phyloP scores from a whole-genome alignment of 2,797 vertebrate species.

The Austrolebias charrua region DNA sequence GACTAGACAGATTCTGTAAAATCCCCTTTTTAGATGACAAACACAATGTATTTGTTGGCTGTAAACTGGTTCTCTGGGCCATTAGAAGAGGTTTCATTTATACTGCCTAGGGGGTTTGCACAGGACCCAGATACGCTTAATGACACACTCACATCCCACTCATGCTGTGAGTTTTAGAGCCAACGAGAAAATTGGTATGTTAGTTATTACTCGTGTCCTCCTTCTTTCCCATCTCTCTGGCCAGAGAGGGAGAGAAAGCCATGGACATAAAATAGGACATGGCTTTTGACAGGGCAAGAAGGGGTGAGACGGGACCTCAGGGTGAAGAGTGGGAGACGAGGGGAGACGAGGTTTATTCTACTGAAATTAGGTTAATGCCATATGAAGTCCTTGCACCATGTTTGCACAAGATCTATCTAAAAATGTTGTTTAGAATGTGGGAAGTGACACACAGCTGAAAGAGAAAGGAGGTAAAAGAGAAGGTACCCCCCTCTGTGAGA shows the following conservation, averaged over 20 bases:
- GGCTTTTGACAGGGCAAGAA: conserved; percentile 46
- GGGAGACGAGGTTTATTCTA: conserved; percentile 40
- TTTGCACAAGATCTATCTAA: conserved; percentile 38
- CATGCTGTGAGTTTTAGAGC: conserved; percentile 64
- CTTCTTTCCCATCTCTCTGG: conserved; percentile 38
- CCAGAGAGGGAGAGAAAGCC: conserved; percentile 11
- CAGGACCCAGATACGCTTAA: conserved; percentile 66
- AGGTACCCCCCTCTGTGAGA: conserved; percentile 22
- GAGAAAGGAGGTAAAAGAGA: conserved; percentile 8
- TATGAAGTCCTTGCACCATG: conserved; percentile 50
- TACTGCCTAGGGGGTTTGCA: conserved; percentile 60
- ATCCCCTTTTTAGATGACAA: conserved; percentile 49
- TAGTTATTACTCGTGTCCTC: conserved; percentile 59
- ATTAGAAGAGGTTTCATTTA: conserved; percentile 70
- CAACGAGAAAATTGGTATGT: conserved; percentile 55
- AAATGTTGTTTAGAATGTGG: conserved; percentile 40
- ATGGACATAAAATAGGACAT: conserved; percentile 54
- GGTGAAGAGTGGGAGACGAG: conserved; percentile 26
- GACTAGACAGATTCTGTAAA: conserved; percentile 47
- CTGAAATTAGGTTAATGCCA: conserved; percentile 60
- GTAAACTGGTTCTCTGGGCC: conserved; percentile 60
- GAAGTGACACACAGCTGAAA: conserved; percentile 30
- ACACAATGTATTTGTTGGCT: conserved; percentile 60
- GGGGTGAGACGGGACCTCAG: conserved; percentile 41
- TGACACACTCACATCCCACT: conserved; percentile 56